Percentiles rank a stretch among this genome's conserved stretches.
Conservation (phyloP, 2,113 vertebrate genomes). For the Phaethon lepturus region DNA sequence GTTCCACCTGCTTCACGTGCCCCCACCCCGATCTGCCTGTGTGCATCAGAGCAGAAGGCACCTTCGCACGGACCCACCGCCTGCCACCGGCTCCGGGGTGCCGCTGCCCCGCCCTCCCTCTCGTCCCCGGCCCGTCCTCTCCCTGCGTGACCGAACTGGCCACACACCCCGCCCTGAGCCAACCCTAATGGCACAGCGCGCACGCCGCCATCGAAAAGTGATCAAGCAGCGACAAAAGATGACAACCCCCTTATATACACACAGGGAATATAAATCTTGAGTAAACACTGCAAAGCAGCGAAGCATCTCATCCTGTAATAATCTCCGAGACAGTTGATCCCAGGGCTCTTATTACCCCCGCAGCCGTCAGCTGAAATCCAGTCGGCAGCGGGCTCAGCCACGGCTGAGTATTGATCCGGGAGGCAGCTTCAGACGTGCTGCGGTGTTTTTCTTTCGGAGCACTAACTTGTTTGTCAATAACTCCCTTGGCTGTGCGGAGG, state of each 20-base stretch:
- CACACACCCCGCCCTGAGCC: background rate
- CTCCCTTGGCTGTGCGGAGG: background rate
- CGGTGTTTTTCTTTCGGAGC: conserved; percentile 2
- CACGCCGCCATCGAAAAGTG: background rate
- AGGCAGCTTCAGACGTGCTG: conserved; percentile 30
- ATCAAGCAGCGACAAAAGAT: background rate
- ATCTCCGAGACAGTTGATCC: conserved; percentile 59
- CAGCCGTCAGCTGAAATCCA: conserved; percentile 46
- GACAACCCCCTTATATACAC: background rate
- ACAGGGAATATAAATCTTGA: conserved; percentile 57
- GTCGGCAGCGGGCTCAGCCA: conserved; percentile 24
- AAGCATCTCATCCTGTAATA: conserved; percentile 69
- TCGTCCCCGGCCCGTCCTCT: background rate
- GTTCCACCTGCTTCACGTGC: accelerated
- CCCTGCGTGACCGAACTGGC: background rate
- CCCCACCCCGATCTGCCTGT: background rate
- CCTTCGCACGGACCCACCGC: background rate
- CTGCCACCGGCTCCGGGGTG: background rate
- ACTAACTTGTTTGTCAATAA: conserved; percentile 73
- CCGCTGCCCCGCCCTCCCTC: background rate
- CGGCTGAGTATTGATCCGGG: conserved; percentile 53
- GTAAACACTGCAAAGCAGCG: conserved; percentile 63
- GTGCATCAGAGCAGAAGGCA: background rate
- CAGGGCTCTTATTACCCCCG: conserved; percentile 64
- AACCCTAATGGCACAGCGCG: background rate